These are phyloP conservation scores for Gastrophryne carolinensis DNA, from an alignment of 2,797 vertebrate genomes.

Conservation along the genomic window DNA sequence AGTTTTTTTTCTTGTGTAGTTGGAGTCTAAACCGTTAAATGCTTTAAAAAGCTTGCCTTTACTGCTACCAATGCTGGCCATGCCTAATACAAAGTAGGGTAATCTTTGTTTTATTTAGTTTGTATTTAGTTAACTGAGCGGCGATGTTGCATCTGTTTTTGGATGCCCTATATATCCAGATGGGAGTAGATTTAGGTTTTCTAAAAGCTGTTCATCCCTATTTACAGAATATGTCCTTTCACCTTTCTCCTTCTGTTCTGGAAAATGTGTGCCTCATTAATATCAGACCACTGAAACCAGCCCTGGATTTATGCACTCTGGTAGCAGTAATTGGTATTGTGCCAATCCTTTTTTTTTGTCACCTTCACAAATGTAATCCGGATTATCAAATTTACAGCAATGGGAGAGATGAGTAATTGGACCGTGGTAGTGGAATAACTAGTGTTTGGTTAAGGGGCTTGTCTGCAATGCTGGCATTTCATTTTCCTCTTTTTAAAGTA, in stretches of 20 bases:
- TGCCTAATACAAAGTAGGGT: no score
- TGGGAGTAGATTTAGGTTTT: neutral
- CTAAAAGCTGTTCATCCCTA: neutral
- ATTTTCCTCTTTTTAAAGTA: no score
- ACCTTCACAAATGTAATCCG: constrained; percentile 44
- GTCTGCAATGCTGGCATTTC: no score
- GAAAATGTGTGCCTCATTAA: neutral
- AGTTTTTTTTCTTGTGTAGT: no score
- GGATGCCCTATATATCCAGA: neutral
- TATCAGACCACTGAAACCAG: neutral
- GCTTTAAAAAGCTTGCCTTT: no score
- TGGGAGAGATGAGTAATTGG: constrained; percentile 25
- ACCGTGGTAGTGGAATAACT: no score
- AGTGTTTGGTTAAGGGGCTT: no score
- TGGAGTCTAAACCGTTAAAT: no score
- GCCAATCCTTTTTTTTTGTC: neutral
- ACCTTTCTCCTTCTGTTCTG: neutral
- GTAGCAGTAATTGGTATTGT: constrained; percentile 15
- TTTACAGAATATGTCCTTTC: neutral
- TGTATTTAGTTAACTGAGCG: no score
- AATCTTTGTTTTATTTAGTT: no score
- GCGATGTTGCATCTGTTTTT: no score
- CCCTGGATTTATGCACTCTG: neutral
- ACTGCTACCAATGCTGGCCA: no score
- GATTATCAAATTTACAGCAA: constrained; percentile 39